Conservation (phyloP, 2,888 invertebrate genomes). For the Rosalia funebris region DNA sequence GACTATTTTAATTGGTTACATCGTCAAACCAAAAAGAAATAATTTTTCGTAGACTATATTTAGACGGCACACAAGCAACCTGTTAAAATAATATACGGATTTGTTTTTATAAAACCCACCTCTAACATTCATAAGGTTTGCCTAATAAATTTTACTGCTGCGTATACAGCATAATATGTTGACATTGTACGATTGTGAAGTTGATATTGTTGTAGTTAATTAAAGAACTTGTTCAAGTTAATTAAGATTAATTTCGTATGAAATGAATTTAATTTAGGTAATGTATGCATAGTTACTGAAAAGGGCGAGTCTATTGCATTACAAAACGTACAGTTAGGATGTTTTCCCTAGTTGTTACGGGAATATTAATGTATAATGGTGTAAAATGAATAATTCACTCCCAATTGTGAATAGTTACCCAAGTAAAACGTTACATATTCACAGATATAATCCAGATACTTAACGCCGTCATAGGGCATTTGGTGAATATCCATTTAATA, state of each 20-base stretch:
- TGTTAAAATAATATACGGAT: neutral
- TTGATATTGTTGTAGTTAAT: conserved; percentile 11
- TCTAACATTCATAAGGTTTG: conserved; percentile 1
- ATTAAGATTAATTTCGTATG: conserved; percentile 15
- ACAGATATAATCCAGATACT: too few relatives aligned
- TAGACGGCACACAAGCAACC: neutral
- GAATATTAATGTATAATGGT: conserved; percentile 9
- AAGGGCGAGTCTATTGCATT: conserved; percentile 5
- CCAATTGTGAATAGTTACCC: too few relatives aligned
- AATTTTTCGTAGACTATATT: neutral
- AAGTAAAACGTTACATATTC: too few relatives aligned
- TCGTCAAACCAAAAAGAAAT: too few relatives aligned
- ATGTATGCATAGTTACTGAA: conserved; percentile 22
- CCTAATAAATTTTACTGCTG: neutral
- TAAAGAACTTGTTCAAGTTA: conserved; percentile 22
- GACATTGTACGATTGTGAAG: neutral
- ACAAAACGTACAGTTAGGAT: neutral
- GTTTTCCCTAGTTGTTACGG: conserved; percentile 13
- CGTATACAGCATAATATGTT: neutral
- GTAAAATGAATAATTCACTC: conserved; percentile 9
- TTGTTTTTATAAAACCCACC: neutral
- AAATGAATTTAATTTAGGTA: conserved; percentile 25
- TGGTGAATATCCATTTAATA: too few relatives aligned
- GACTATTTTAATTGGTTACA: too few relatives aligned
- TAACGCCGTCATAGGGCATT: too few relatives aligned